These are phyloP conservation scores for Leucozona laternaria DNA, from an alignment of 2,888 invertebrate genomes.

Conservation along the genomic window DNA sequence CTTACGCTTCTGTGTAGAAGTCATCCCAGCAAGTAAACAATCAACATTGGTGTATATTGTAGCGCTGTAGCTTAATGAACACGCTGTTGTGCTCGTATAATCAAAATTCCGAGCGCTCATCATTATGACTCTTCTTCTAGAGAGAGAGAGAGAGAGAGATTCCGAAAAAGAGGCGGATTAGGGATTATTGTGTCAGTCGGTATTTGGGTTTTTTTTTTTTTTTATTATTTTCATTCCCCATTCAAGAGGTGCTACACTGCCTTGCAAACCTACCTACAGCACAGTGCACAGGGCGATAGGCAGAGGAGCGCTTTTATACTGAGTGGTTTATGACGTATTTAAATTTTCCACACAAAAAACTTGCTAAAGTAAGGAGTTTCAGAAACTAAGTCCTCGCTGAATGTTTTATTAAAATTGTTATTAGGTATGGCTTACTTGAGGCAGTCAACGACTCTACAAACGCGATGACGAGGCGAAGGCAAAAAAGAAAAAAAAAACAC, in stretches of 20 bases:
- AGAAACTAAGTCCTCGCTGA: constrained; percentile 50
- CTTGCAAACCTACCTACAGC: constrained; percentile 11
- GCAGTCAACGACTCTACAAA: not conserved
- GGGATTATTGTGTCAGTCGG: constrained; percentile 71
- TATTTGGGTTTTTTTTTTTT: constrained; percentile 39
- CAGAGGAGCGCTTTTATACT: constrained; percentile 56
- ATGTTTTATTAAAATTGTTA: constrained; percentile 69
- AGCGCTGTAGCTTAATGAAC: constrained; percentile 66
- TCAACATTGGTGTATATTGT: constrained; percentile 42
- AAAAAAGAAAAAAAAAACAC: not conserved
- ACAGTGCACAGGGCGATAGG: not conserved
- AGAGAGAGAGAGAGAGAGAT: constrained; percentile 30
- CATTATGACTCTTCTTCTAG: constrained; percentile 51
- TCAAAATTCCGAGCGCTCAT: constrained; percentile 69
- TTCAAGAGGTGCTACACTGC: constrained; percentile 58
- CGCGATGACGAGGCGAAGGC: not conserved
- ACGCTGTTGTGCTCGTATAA: constrained; percentile 69
- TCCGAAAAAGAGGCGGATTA: constrained; percentile 56
- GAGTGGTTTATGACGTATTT: constrained; percentile 70
- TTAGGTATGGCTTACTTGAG: constrained; percentile 45
- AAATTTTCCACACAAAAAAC: constrained; percentile 59
- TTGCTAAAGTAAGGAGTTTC: constrained; percentile 48
- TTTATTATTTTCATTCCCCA: not conserved
- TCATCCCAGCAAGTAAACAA: constrained; percentile 65
- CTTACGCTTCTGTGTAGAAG: constrained; percentile 56